Conservation (phyloP, 1,140 invertebrate genomes). For the Macrotrachela quadricornifera region DNA sequence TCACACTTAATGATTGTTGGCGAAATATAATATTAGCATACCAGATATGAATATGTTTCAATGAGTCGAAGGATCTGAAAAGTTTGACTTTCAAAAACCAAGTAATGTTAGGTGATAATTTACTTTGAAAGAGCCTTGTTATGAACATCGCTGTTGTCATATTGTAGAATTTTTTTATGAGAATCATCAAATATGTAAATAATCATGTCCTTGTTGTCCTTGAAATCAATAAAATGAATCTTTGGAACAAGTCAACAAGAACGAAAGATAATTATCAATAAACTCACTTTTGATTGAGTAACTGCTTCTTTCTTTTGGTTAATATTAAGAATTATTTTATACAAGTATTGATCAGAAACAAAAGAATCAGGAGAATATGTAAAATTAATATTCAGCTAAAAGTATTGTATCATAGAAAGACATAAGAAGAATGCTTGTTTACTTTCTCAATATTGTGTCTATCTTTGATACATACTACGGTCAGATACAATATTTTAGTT, state of each 20-base stretch:
- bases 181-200: slow-evolving; percentile 20
- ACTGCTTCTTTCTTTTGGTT: slow-evolving; percentile 21
- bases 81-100: too few relatives aligned
- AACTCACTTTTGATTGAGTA: slow-evolving; percentile 24
- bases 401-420: slow-evolving; percentile 24
- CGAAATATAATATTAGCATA: slow-evolving; percentile 32
- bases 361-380: too few relatives aligned
- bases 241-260: slow-evolving; percentile 9
- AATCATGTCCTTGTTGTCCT: slow-evolving; percentile 23
- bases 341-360: slow-evolving; percentile 26
- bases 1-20: too few relatives aligned
- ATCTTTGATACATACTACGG: slow-evolving; percentile 32
- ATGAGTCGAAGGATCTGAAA: slow-evolving; percentile 18
- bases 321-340: slow-evolving; percentile 25
- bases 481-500: slow-evolving; percentile 27
- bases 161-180: slow-evolving; percentile 14
- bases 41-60: slow-evolving; percentile 27
- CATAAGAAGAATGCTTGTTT: slow-evolving; percentile 30
- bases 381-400: slow-evolving; percentile 27
- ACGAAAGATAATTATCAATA: too few relatives aligned
- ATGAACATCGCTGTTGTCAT: slow-evolving; percentile 12
- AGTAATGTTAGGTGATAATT: too few relatives aligned
- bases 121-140: not conserved
- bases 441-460: too few relatives aligned
- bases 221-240: slow-evolving; percentile 22